Base-by-base conservation (phyloP, 2,888 invertebrate species). In the Scaptomyza polygonia region DNA sequence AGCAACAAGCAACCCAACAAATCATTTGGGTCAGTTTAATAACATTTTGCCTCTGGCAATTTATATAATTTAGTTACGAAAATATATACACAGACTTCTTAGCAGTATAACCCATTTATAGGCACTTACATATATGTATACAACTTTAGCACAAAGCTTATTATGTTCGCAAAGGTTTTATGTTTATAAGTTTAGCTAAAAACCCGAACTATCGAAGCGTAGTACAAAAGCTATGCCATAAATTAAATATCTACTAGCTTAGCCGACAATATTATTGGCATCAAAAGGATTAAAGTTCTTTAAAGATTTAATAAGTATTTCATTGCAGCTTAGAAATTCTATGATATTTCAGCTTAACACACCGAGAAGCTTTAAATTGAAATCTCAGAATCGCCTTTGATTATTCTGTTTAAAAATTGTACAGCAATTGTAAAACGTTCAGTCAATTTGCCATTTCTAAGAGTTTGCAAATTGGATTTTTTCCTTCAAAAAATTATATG, bases 1-100 rank as follows among this genome's bases (percentile, higher is more conserved):
- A 58, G 52, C 52, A 64, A 67, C 67, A 56, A 55, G 39, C 56
- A 57, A 47, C 49, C 49, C 12, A 53, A 9, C 11, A 42, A 16
- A 18, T 12, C 30, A 34, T 12, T 14, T 21, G 12, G 30, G 25
- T 14, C 42, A 21, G 27, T 48, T 29, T 44, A 49, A 44, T 59
- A 43, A 36, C 27, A 25, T 36, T 36, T 55, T 36, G 44, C 43
- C 12, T 18, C n/a, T 5, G 14, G 18, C 30, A 21, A 21, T 14
- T 18, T 25, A 25, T 25, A 43, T n/a, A 25, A 5, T 5, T 16
- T 12, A 29, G 18, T 11, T 43, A 42, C n/a, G 18, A 11, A 30
- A n/a, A 21, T 53, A 21, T 11, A 53, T 21, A 3, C 21, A 21
- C 21, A 5, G 11, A 2, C 25, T 11, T 42, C 25, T 29, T 29